A percentile compares a stretch with the other conserved stretches of the same genome.
Conservation (phyloP, 2,113 vertebrate genomes). For the Paramormyrops kingsleyae region DNA sequence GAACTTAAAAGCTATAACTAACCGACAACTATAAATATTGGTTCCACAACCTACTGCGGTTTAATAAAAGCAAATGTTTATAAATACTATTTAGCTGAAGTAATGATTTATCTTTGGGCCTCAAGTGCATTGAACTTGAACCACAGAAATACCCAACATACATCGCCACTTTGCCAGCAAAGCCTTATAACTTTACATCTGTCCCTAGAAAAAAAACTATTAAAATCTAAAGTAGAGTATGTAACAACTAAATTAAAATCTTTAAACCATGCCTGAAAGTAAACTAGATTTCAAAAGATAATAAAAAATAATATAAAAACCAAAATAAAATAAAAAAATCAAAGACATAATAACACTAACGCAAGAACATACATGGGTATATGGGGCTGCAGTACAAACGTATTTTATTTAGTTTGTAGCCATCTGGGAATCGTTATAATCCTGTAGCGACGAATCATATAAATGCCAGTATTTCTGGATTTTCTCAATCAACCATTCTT, state of each 20-base stretch:
- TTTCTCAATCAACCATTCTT: background rate
- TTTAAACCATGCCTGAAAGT: background rate
- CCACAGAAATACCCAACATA: background rate
- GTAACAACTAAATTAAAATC: background rate
- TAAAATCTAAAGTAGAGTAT: background rate
- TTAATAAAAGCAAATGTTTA: background rate
- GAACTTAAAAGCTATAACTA: background rate
- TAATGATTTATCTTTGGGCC: background rate
- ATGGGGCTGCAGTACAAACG: background rate
- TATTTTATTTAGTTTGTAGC: background rate
- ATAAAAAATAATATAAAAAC: background rate
- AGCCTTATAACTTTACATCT: background rate
- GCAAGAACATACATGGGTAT: background rate
- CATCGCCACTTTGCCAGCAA: background rate
- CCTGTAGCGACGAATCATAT: background rate
- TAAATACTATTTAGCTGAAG: background rate
- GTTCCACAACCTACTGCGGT: background rate
- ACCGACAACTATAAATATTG: background rate
- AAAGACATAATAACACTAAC: background rate
- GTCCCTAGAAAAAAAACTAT: background rate
- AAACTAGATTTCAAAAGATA: background rate
- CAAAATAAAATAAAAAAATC: background rate
- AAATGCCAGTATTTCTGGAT: background rate
- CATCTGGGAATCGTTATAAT: background rate
- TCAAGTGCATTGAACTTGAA: background rate